These are phyloP conservation scores for Orestias chungarensis DNA, from an alignment of 2,797 vertebrate species.

Conservation along the genomic window DNA sequence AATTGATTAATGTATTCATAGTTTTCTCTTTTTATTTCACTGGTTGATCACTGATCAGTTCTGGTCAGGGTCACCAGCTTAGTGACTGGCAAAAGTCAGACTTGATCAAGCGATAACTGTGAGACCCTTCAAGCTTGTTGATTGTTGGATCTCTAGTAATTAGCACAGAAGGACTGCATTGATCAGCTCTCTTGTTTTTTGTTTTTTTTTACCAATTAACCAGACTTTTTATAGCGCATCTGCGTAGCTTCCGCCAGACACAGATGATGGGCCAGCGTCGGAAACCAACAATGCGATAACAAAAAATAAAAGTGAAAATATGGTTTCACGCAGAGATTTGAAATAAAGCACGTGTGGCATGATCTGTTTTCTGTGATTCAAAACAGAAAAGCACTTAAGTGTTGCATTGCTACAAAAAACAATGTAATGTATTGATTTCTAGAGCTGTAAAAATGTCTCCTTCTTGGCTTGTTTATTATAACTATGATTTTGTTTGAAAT, in stretches of 20 bases:
- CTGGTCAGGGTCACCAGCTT: background rate
- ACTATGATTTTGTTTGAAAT: background rate
- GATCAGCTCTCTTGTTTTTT: constrained; percentile 36
- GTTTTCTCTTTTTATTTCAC: background rate
- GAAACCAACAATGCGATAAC: background rate
- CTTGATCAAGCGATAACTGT: background rate
- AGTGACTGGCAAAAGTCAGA: background rate
- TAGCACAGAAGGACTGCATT: constrained; percentile 32
- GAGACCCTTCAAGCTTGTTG: background rate
- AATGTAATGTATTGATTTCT: background rate
- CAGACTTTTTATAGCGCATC: constrained; percentile 48
- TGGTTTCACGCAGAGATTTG: background rate
- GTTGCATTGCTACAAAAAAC: background rate
- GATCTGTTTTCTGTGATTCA: background rate
- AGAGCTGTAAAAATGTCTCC: background rate
- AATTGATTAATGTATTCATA: no score
- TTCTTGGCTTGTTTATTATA: background rate
- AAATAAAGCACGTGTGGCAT: background rate
- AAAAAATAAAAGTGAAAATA: background rate
- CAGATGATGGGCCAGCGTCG: background rate
- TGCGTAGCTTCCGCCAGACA: background rate
- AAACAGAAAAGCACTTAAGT: background rate
- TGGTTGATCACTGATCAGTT: no score
- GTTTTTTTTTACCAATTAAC: constrained; percentile 46
- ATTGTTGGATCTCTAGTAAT: background rate